These are phyloP conservation scores for Megaceryle alcyon DNA, from an alignment of 2,797 vertebrate genomes.

Conservation along the genomic window DNA sequence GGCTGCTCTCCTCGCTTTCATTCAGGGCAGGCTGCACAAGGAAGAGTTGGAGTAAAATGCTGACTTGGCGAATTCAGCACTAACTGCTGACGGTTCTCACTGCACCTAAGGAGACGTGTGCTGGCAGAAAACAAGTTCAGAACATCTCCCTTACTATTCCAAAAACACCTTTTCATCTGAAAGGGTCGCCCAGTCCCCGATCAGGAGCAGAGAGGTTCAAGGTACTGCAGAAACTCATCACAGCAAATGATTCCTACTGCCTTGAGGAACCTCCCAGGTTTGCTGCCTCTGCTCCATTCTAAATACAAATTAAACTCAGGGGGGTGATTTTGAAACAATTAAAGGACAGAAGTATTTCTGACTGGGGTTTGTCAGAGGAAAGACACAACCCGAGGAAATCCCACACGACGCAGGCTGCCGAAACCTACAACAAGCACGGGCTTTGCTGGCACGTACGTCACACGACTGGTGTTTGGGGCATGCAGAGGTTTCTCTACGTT, in stretches of 20 bases:
- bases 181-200: background rate
- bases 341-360: background rate
- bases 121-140: background rate
- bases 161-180: background rate
- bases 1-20: background rate
- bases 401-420: background rate
- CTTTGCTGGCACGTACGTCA: background rate
- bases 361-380: background rate
- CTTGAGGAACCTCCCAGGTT: background rate
- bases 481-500: background rate
- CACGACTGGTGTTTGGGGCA: rapidly evolving
- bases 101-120: rapidly evolving
- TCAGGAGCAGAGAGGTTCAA: background rate
- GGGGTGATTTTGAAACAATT: background rate
- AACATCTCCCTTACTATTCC: background rate
- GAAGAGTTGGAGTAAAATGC: background rate
- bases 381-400: background rate
- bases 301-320: background rate
- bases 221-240: background rate
- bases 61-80: rapidly evolving
- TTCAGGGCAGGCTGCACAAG: background rate
- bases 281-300: background rate
- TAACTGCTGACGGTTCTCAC: background rate
- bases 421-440: background rate
- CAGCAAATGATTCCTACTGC: background rate